phyloP scores from a whole-genome alignment of 2,113 vertebrate genomes.

The Stegastes partitus region DNA sequence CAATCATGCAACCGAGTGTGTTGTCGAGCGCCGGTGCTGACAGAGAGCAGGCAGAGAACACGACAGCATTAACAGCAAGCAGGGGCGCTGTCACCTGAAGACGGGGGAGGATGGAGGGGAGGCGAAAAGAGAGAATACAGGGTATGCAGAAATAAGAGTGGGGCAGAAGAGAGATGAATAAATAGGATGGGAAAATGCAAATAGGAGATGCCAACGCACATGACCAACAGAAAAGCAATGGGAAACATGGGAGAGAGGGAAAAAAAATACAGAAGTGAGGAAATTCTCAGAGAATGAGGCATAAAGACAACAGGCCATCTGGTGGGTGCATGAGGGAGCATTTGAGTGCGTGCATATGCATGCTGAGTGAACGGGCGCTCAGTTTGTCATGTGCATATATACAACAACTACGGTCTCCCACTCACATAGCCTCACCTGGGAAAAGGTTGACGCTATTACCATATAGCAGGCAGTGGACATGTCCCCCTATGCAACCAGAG shows the following conservation, averaged over 20 bases:
- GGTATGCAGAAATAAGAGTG: conserved; percentile 5
- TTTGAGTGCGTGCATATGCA: conserved; percentile 2
- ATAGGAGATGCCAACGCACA: neutral
- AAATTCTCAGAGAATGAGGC: conserved; percentile 18
- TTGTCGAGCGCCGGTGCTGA: conserved; percentile 14
- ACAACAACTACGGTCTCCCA: conserved; percentile 48
- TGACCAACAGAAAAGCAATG: neutral
- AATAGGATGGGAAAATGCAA: neutral
- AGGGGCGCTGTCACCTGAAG: conserved; percentile 53
- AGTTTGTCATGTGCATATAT: conserved; percentile 37
- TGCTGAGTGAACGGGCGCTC: conserved; percentile 14
- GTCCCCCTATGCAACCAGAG: conserved; percentile 5
- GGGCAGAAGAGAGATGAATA: conserved; percentile 3
- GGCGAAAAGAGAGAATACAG: neutral
- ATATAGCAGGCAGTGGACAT: conserved; percentile 32
- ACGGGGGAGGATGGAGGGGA: conserved; percentile 46
- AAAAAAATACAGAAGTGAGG: conserved; percentile 24
- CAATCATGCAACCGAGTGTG: neutral
- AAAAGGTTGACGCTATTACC: conserved; percentile 27
- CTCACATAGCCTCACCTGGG: conserved; percentile 36
- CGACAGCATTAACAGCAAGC: conserved; percentile 44
- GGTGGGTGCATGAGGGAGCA: conserved; percentile 37
- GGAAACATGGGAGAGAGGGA: conserved; percentile 9
- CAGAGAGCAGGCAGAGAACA: conserved; percentile 59
- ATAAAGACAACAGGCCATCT: conserved; percentile 55